A percentile compares a stretch with the other conserved stretches of the same genome.
phyloP scores from a whole-genome alignment of 37 sponge, comb jelly and placozoan genomes.

The Tethya wilhelma region DNA sequence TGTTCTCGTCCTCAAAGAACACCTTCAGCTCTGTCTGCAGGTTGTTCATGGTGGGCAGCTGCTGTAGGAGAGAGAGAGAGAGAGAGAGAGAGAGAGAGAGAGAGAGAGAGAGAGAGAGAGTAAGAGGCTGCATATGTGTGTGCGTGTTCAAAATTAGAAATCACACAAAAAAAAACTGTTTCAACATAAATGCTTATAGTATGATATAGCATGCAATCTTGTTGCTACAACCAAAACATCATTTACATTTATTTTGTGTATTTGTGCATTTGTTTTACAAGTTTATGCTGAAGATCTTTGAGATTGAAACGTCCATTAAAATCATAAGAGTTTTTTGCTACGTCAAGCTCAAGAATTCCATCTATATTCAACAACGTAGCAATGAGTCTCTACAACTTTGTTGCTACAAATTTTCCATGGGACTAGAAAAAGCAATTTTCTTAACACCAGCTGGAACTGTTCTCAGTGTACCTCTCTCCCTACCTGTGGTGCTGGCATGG shows the following conservation, averaged over 20 bases:
- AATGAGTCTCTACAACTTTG: too few species aligned
- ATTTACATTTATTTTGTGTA: background rate
- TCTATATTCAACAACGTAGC: too few species aligned
- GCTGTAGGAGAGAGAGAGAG: background rate
- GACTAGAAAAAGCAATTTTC: too few species aligned
- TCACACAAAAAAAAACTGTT: background rate
- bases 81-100: background rate
- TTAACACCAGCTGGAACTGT: background rate
- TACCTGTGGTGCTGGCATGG: background rate
- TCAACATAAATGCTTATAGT: too few species aligned
- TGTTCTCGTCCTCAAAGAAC: slow-evolving; percentile 56
- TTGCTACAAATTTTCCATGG: too few species aligned
- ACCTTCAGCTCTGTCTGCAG: slow-evolving; percentile 65
- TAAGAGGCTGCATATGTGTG: background rate
- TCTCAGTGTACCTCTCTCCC: background rate
- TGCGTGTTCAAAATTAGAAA: background rate
- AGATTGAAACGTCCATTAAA: too few species aligned
- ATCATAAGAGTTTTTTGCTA: too few species aligned
- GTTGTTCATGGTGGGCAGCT: slow-evolving; percentile 45
- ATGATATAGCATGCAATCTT: too few species aligned
- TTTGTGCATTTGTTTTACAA: too few species aligned
- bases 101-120: background rate
- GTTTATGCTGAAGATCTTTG: too few species aligned
- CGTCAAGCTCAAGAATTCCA: too few species aligned
- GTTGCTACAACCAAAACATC: background rate